Evolutionary conservation across 2,888 invertebrate genomes (phyloP), one percentile per base, ranked within the genome.

Genomic region (Coleophora deauratella): DNA sequence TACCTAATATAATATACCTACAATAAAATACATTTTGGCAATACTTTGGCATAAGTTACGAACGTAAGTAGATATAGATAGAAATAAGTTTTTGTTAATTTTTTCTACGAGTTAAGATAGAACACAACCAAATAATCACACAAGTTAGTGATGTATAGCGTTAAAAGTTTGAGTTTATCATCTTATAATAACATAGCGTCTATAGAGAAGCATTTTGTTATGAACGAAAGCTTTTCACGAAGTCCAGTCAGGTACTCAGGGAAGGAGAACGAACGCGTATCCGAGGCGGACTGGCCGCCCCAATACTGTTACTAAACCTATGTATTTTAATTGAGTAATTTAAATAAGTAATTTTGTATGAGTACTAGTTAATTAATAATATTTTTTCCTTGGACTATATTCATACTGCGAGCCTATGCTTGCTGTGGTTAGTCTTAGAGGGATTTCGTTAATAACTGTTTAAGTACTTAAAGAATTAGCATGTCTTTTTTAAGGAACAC

Each of bases 41-140:
- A 63, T 52, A 57, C 45, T 66, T 76, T 80, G 74, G 74, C 73
- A 70, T 62, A 47, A 63, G 52, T 55, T 57, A 58, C 21, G 50
- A 66, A 62, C 59, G 50, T 59, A 59, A 55, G 47, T 54, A 51
- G 53, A 57, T n/a, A n/a, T n/a, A n/a, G n/a, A n/a, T n/a, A n/a
- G 50, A 60, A 52, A 45, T 58, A 54, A 50, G 62, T 56, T 51
- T 57, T 69, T 68, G 59, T 11, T 33, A 68, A 65, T 66, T 66
- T 64, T 74, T 61, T 66, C 72, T 73, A 74, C 59, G 57, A 71
- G 69, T 75, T 73, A 73, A 65, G 57, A 69, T 72, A 74, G 59
- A 74, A 81, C 82, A 82, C 82, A 84, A 82, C 82, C 81, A 72
- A 81, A 75, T 74, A 72, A 79, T 81, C 81, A 80, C 82, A 73